These are phyloP conservation scores for Tetranychus cinnabarinus DNA, from an alignment of 1,140 invertebrate genomes.

Conservation along the genomic window DNA sequence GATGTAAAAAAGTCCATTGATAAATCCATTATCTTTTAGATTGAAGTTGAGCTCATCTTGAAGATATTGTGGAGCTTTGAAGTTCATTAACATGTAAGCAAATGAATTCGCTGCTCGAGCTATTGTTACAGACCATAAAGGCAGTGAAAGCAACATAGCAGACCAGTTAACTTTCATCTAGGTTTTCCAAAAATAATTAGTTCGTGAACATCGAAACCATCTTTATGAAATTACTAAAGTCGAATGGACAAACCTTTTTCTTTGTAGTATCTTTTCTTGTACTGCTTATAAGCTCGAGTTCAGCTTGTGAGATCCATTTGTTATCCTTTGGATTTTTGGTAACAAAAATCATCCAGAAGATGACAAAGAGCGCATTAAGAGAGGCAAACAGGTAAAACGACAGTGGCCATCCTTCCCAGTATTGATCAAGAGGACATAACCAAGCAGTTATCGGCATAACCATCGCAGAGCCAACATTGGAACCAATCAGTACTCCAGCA, in stretches of 20 bases:
- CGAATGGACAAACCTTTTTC: no score
- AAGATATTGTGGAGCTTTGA: conserved; percentile 9
- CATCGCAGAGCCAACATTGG: neutral
- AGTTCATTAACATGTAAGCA: conserved; percentile 4
- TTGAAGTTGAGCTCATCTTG: conserved; percentile 8
- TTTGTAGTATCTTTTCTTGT: no score
- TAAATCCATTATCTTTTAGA: conserved; percentile 5
- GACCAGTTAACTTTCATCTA: conserved; percentile 12
- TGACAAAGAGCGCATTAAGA: neutral
- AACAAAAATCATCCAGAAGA: neutral
- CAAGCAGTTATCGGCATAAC: neutral
- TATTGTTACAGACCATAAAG: conserved; percentile 25
- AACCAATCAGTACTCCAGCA: neutral
- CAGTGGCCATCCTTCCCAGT: neutral
- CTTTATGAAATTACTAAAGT: no score
- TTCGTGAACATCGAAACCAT: no score
- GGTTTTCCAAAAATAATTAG: no score
- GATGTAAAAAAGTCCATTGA: neutral
- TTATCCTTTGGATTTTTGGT: conserved; percentile 5
- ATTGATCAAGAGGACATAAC: neutral
- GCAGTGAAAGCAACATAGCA: conserved; percentile 22
- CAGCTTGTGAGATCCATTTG: neutral
- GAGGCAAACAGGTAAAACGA: neutral
- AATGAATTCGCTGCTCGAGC: conserved; percentile 29
- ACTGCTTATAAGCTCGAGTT: neutral